Evolutionary conservation across 2,797 vertebrate genomes (phyloP), one percentile per base, ranked within the genome.

Genomic region (Liparis tanakae): DNA sequence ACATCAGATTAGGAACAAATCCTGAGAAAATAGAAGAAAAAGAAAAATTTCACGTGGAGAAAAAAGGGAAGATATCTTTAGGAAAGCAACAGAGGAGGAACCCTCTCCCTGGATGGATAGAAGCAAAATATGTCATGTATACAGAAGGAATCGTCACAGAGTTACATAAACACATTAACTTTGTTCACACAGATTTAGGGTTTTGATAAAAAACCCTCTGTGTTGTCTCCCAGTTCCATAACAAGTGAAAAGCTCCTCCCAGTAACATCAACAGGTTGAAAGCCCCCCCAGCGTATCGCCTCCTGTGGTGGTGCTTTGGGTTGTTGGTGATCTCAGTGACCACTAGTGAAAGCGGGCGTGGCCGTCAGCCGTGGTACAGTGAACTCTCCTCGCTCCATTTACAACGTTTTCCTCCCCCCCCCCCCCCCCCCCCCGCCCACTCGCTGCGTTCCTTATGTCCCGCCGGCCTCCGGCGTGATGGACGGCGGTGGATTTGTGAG

Each of bases 401-500:
- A 70, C 46, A 72, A 63, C 25, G 2, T 68, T 80, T 75, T 82
- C 67, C 51, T 81, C 70, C 62, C 54, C 72, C 48, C 59, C 30
- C 48, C 64, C 25, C 69, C 33, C 60, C 64, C 25, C 69, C 33
- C 60, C 55, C 57, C 69, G 71, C 68, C 58, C 48, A 44, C 64
- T 53, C 65, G 63, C 79, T 84, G 82, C 34, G 61, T 58, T 72
- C 74, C 60, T 80, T 84, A 30, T 87, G 85, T 89, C 72, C 81
- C 86, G 82, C 84, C 86, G 83, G 66, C 81, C 77, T 83, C 81
- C 60, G 65, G 82, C 60, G 80, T 86, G 83, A 89, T 90, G 89
- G 87, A 91, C 86, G 79, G 67, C 79, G 37, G 74, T 82, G 83
- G 73, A 83, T 80, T 85, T 85, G 76, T 55, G 71, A 84, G 80